phyloP scores from a whole-genome alignment of 1,140 invertebrate species.

The Periplaneta americana region DNA sequence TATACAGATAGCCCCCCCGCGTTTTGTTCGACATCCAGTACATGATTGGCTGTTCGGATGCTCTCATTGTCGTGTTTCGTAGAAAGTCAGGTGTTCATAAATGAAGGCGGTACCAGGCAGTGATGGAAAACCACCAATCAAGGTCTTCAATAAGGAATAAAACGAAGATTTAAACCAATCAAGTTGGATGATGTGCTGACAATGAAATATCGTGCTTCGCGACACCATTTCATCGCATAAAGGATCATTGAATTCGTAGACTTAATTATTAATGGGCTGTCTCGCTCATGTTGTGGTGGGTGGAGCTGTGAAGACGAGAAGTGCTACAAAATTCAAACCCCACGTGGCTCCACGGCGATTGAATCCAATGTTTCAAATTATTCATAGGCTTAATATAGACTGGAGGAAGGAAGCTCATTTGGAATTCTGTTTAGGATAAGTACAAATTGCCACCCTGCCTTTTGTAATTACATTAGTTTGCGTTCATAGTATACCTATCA shows the following conservation, averaged over 20 bases:
- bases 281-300: neutral
- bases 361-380: no score
- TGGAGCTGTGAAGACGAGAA: neutral
- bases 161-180: neutral
- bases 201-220: neutral
- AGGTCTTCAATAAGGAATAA: neutral
- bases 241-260: neutral
- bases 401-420: no score
- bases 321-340: neutral
- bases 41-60: neutral
- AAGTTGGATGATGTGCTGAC: neutral
- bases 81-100: neutral
- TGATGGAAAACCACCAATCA: neutral
- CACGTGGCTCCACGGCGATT: no score
- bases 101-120: neutral
- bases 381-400: no score
- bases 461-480: no score
- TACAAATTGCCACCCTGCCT: no score
- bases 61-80: neutral
- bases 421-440: no score
- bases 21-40: neutral
- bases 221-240: neutral
- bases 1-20: neutral
- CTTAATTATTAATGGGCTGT: neutral
- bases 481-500: no score